phyloP scores from a whole-genome alignment of 53 echinoderm and acorn worm species.

The Patiria pectinifera region DNA sequence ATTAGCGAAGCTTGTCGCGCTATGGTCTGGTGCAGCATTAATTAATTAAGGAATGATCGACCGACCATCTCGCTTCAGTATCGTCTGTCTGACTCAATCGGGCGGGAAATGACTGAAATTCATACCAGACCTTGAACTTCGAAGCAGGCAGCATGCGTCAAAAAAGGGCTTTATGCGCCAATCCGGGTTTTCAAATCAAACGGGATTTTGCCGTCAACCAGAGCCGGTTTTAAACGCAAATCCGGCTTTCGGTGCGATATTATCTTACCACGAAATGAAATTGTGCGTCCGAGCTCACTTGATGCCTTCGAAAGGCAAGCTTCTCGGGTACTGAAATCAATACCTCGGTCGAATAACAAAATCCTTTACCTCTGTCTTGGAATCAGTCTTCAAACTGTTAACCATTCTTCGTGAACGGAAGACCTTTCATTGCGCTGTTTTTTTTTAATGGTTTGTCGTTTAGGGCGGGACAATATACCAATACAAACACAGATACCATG shows the following conservation, averaged over 20 bases:
- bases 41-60: not conserved
- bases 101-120: not conserved
- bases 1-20: not conserved
- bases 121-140: conserved; percentile 5
- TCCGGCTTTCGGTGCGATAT: not conserved
- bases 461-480: no score
- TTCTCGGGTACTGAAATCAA: not conserved
- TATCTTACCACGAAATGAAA: not conserved
- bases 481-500: no score
- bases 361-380: not conserved
- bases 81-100: not conserved
- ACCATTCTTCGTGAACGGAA: no score
- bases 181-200: no score
- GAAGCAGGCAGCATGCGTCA: not conserved
- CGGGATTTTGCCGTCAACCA: not conserved
- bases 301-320: not conserved
- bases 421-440: no score
- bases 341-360: not conserved
- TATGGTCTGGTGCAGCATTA: not conserved
- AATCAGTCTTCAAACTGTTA: no score
- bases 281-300: not conserved
- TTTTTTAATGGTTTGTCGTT: no score
- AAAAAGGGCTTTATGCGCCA: not conserved
- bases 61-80: not conserved
- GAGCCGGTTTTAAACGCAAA: not conserved